A percentile compares a stretch with the other conserved stretches of the same genome.
Evolutionary conservation across 2,113 vertebrate species (phyloP).

Genomic region (Ramphastos sulfuratus): DNA sequence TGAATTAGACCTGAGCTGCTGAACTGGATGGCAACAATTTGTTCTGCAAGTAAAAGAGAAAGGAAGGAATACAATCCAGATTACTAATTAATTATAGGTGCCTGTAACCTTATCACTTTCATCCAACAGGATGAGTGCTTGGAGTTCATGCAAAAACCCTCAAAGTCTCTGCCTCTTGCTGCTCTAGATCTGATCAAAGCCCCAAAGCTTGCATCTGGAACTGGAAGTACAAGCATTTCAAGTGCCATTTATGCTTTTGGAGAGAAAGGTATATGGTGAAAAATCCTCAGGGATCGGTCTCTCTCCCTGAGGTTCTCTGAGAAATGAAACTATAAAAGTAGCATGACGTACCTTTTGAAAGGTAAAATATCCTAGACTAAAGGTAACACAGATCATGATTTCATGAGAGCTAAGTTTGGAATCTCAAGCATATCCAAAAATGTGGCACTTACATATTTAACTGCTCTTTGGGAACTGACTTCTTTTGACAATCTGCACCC

Average conservation of each 20-base stretch:
- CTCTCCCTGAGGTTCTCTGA: background rate
- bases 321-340: background rate
- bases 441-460: background rate
- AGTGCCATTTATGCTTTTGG: background rate
- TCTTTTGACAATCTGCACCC: background rate
- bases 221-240: background rate
- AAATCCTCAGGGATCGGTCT: background rate
- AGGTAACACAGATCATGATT: fast-evolving
- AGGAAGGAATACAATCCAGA: background rate
- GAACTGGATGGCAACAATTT: background rate
- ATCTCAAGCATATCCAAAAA: background rate
- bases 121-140: background rate
- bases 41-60: background rate
- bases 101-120: background rate
- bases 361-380: background rate
- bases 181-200: background rate
- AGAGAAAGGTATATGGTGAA: background rate
- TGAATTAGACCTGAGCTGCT: background rate
- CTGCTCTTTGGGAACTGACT: background rate
- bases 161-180: background rate
- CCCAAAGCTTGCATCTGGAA: fast-evolving
- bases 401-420: background rate
- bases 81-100: background rate
- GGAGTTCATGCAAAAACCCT: background rate
- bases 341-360: background rate